phyloP scores from a whole-genome alignment of 2,888 invertebrate species.

The Adelognathus sp. region DNA sequence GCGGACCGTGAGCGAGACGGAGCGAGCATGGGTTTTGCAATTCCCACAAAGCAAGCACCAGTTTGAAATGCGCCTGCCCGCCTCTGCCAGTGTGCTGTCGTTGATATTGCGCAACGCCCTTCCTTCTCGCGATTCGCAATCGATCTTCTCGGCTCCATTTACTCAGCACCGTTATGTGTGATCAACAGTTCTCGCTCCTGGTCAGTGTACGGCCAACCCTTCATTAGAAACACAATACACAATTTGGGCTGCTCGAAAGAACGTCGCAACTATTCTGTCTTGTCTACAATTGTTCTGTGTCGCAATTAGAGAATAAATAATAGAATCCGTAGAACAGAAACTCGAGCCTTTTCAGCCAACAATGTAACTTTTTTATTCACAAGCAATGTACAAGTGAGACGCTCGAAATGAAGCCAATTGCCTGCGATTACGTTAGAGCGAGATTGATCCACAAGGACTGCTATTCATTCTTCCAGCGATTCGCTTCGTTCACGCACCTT shows the following conservation, averaged over 20 bases:
- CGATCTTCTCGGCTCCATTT: constrained; percentile 49
- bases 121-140: constrained; percentile 58
- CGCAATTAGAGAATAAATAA: not conserved
- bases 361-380: not conserved
- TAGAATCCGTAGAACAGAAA: not conserved
- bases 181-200: not conserved
- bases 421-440: not conserved
- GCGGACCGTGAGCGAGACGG: constrained; percentile 6
- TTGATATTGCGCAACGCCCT: constrained; percentile 60
- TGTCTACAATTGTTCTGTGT: no score
- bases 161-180: constrained; percentile 15
- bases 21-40: constrained; percentile 58
- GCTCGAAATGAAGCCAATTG: not conserved
- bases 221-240: not conserved
- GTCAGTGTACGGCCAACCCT: no score
- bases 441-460: not conserved
- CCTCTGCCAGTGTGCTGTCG: constrained; percentile 16
- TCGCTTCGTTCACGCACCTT: constrained; percentile 59
- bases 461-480: not conserved
- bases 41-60: constrained; percentile 59
- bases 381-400: not conserved
- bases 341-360: not conserved
- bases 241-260: no score
- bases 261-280: no score
- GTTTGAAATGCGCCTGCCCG: constrained; percentile 54